Percentiles rank a stretch among this genome's conserved stretches.
Conservation (phyloP, 2,888 invertebrate genomes). For the Sinohyriopsis cumingii region DNA sequence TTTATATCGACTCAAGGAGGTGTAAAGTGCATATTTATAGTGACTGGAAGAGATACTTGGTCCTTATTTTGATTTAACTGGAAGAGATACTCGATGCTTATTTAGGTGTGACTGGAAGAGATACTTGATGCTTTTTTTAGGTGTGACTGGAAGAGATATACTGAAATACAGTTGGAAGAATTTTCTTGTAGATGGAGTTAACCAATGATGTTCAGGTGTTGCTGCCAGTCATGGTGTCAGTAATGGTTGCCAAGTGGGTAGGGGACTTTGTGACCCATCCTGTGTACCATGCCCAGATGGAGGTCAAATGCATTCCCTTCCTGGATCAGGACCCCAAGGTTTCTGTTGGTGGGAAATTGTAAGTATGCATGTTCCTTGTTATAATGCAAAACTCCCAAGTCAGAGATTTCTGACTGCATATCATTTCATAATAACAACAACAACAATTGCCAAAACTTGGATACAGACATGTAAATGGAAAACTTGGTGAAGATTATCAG, state of each 20-base stretch:
- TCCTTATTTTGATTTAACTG: too few relatives aligned
- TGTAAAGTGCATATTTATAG: too few relatives aligned
- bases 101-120: too few relatives aligned
- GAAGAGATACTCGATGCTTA: too few relatives aligned
- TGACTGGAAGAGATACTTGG: too few relatives aligned
- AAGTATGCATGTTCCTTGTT: slow-evolving; percentile 5
- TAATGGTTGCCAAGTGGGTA: slow-evolving; percentile 73
- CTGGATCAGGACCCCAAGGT: slow-evolving; percentile 69
- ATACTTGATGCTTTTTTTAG: too few relatives aligned
- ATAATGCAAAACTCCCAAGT: not conserved
- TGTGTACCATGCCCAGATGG: slow-evolving; percentile 72
- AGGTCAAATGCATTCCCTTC: slow-evolving; percentile 73
- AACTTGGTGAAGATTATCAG: too few relatives aligned
- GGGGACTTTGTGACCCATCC: slow-evolving; percentile 73
- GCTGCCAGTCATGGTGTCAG: slow-evolving; percentile 73
- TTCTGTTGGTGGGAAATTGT: slow-evolving; percentile 46
- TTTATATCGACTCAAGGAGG: too few relatives aligned
- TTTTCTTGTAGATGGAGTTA: slow-evolving; percentile 69
- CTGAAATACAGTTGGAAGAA: too few relatives aligned
- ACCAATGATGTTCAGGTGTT: slow-evolving; percentile 74
- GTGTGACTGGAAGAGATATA: too few relatives aligned
- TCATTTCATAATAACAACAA: not conserved
- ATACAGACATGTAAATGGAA: too few relatives aligned
- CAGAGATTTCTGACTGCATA: too few relatives aligned
- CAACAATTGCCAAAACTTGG: not conserved